Conservation (phyloP, 2,888 invertebrate species). For the Hirtodrosophila alboralis region DNA sequence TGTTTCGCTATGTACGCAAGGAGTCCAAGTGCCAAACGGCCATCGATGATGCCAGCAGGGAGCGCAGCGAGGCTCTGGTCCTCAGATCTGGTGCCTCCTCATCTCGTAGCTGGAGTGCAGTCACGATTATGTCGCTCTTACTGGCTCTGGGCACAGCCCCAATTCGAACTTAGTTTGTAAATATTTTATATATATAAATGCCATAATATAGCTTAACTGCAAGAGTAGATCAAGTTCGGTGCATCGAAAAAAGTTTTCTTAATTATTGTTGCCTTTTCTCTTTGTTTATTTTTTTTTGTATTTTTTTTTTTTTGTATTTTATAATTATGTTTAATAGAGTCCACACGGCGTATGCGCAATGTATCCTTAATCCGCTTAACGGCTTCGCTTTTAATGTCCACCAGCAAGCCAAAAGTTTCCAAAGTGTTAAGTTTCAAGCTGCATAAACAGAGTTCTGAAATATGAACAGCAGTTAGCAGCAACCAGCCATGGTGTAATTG, state of each 20-base stretch:
- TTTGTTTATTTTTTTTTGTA: not conserved
- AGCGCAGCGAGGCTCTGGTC: conserved; percentile 4
- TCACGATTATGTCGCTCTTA: not conserved
- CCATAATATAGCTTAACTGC: not conserved
- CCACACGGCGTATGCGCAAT: conserved; percentile 48
- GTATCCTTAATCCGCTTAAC: conserved; percentile 65
- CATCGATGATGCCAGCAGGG: conserved; percentile 50
- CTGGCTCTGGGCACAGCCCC: conserved; percentile 1
- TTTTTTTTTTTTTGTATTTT: conserved; percentile 17
- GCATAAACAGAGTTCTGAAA: conserved; percentile 67
- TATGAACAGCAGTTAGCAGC: conserved; percentile 38
- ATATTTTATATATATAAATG: too few species aligned
- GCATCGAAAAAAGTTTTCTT: not conserved
- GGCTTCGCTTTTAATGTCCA: conserved; percentile 51
- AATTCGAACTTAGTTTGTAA: too few species aligned
- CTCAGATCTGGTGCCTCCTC: not conserved
- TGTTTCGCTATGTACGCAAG: conserved; percentile 89
- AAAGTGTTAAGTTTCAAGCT: conserved; percentile 70
- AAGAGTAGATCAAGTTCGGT: conserved; percentile 9
- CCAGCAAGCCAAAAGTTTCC: conserved; percentile 26
- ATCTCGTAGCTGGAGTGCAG: not conserved
- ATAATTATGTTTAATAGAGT: conserved; percentile 71
- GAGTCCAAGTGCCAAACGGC: conserved; percentile 86
- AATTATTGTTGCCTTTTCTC: not conserved
- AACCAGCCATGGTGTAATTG: not conserved